These are phyloP conservation scores for Gallinago jamesoni DNA, from an alignment of 2,113 vertebrate genomes.

Conservation along the genomic window DNA sequence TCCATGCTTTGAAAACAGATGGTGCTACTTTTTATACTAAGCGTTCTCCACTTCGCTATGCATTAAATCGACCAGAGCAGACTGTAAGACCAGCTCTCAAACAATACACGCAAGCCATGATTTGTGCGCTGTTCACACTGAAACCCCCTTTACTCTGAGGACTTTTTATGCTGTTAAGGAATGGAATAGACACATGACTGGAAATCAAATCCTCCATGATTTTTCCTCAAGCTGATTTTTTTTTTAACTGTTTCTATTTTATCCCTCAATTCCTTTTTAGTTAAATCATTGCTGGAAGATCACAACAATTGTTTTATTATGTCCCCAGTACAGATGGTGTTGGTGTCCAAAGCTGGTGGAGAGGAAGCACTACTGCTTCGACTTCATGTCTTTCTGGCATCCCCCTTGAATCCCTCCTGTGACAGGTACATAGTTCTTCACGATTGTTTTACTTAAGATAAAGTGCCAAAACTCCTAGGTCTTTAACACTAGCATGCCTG, in stretches of 20 bases:
- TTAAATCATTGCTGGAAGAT: neutral
- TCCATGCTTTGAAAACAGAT: constrained; percentile 52
- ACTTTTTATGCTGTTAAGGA: neutral
- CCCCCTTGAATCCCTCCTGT: neutral
- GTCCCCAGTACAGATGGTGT: neutral
- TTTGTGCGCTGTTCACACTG: neutral
- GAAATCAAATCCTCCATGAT: neutral
- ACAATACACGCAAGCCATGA: fast-evolving
- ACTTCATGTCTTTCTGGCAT: neutral
- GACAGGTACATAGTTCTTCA: neutral
- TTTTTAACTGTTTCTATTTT: neutral
- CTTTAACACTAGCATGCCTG: neutral
- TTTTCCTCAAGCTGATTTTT: neutral
- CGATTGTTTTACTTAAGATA: neutral
- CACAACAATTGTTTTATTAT: neutral
- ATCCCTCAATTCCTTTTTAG: neutral
- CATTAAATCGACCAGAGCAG: constrained; percentile 24
- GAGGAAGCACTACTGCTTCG: neutral
- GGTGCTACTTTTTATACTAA: constrained; percentile 22
- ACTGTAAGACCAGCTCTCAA: neutral
- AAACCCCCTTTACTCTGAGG: neutral
- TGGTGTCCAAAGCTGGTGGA: neutral
- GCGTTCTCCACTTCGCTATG: constrained; percentile 22
- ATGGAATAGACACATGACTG: neutral
- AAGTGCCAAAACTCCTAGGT: neutral